Evolutionary conservation across 2,113 vertebrate genomes (phyloP).

Genomic region (Saguinus imperator): DNA sequence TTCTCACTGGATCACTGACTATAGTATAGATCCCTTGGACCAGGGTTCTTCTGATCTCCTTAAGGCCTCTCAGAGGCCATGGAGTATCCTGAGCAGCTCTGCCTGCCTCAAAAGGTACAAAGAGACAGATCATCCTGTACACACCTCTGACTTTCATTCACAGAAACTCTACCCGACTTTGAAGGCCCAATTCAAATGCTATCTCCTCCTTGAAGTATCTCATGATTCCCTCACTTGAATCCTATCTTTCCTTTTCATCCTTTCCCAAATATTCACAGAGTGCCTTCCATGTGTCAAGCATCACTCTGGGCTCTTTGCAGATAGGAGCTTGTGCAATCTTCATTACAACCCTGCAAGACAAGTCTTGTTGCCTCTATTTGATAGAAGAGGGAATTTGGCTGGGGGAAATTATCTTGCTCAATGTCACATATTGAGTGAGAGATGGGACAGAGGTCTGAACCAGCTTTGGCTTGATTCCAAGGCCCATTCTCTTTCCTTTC

Average conservation of each 20-base stretch:
- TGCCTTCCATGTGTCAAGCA: background rate
- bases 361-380: background rate
- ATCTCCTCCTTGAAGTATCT: background rate
- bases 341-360: background rate
- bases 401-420: background rate
- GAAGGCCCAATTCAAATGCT: background rate
- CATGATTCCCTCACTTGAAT: background rate
- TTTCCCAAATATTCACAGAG: background rate
- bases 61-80: background rate
- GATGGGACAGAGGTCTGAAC: background rate
- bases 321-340: background rate
- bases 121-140: background rate
- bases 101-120: background rate
- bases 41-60: accelerated
- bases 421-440: background rate
- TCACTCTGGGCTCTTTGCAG: background rate
- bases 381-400: background rate
- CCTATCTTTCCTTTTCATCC: background rate
- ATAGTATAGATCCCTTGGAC: accelerated
- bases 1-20: background rate
- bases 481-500: background rate
- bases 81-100: background rate
- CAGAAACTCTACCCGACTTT: background rate
- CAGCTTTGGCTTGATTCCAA: background rate
- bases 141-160: background rate